Percentiles rank a stretch among this genome's conserved stretches.
These are phyloP conservation scores for Gymnodraco acuticeps DNA, from an alignment of 2,797 vertebrate species.

Conservation along the genomic window DNA sequence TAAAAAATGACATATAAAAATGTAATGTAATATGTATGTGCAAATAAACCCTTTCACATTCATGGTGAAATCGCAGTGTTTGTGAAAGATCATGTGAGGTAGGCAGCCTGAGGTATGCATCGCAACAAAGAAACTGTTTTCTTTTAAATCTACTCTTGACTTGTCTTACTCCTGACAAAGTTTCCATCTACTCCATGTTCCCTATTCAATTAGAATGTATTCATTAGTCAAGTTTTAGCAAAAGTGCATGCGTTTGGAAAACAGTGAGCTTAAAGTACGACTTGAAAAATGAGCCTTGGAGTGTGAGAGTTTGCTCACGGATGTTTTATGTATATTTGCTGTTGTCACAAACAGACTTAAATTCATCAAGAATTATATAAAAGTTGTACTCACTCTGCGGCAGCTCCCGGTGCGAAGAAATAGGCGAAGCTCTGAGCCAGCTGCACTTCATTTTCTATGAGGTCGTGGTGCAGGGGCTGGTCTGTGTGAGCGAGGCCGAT, in stretches of 20 bases:
- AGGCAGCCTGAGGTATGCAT: neutral
- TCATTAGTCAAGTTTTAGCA: too few species aligned
- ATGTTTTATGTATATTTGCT: too few species aligned
- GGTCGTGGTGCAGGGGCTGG: conserved; percentile 87
- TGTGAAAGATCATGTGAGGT: conserved; percentile 1
- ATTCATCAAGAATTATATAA: too few species aligned
- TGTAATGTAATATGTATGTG: neutral
- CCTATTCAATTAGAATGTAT: neutral
- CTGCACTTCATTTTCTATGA: conserved; percentile 84
- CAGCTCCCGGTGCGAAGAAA: conserved; percentile 89
- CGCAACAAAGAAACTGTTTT: neutral
- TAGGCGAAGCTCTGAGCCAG: conserved; percentile 89
- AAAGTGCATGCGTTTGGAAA: too few species aligned
- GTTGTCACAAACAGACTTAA: too few species aligned
- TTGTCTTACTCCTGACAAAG: neutral
- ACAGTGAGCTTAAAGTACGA: too few species aligned
- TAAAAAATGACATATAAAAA: too few species aligned
- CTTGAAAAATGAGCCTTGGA: too few species aligned
- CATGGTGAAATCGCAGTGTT: neutral
- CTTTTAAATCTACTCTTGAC: neutral
- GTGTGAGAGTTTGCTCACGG: too few species aligned
- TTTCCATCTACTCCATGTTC: neutral
- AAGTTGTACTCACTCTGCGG: conserved; percentile 86
- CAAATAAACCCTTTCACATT: neutral
- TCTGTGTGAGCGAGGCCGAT: conserved; percentile 79